phyloP scores from a whole-genome alignment of 2,113 vertebrate genomes.

The Pseudorhombus dupliciocellatus region DNA sequence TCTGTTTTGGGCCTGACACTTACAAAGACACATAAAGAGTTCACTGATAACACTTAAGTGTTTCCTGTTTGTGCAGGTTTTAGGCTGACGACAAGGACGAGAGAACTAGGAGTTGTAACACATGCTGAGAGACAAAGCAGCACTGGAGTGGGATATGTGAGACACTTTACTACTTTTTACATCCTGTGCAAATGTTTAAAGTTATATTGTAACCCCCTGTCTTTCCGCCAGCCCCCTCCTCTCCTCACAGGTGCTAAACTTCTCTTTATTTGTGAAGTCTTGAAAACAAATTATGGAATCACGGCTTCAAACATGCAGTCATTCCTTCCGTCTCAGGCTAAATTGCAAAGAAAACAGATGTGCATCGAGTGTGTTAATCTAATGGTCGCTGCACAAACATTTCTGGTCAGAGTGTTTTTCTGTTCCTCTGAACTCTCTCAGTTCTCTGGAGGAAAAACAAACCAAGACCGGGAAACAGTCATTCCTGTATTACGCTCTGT shows the following conservation, averaged over 20 bases:
- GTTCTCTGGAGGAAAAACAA: constrained; percentile 57
- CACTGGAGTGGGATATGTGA: background rate
- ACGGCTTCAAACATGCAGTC: constrained; percentile 12
- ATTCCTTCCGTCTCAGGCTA: constrained; percentile 8
- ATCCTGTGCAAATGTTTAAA: background rate
- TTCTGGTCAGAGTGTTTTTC: constrained; percentile 20
- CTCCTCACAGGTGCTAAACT: background rate
- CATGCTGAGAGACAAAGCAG: constrained; percentile 7
- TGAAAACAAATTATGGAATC: constrained; percentile 10
- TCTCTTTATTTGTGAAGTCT: constrained; percentile 3
- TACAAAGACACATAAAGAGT: constrained; percentile 63
- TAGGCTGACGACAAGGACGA: constrained; percentile 22
- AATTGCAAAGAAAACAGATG: constrained; percentile 37
- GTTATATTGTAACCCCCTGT: background rate
- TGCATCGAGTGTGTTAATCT: constrained; percentile 30
- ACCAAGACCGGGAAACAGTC: constrained; percentile 39
- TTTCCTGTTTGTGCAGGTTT: constrained; percentile 71
- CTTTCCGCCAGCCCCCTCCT: background rate
- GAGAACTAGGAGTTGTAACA: background rate
- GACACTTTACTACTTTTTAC: background rate
- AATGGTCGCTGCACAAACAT: constrained; percentile 43
- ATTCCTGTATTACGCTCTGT: constrained; percentile 39
- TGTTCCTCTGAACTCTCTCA: constrained; percentile 45
- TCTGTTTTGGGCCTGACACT: constrained; percentile 55
- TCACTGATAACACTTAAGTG: constrained; percentile 67